Conservation (phyloP, 1,140 invertebrate species). For the Babylonia areolata region DNA sequence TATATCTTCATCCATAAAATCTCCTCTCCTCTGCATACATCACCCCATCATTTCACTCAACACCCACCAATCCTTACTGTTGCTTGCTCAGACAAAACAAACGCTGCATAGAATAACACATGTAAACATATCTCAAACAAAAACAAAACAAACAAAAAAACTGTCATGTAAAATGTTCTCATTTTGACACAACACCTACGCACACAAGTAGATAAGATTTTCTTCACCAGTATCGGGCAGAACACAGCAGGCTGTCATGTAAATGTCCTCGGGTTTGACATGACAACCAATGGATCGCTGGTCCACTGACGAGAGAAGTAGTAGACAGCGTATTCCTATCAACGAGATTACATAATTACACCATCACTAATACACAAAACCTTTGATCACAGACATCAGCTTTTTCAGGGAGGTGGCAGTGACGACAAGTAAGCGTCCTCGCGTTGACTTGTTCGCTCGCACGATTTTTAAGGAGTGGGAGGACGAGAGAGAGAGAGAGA, state of each 20-base stretch:
- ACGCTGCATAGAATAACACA: background rate
- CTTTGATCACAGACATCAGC: constrained; percentile 6
- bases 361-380: background rate
- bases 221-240: no score
- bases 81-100: background rate
- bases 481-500: no score
- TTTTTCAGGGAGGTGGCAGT: background rate
- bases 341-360: background rate
- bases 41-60: no score
- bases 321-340: no score
- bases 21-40: no score
- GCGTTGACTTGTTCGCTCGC: constrained; percentile 7
- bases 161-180: constrained; percentile 22
- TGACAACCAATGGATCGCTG: background rate
- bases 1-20: no score
- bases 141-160: background rate
- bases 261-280: constrained; percentile 30
- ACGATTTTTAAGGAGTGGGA: no score
- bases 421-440: constrained; percentile 34
- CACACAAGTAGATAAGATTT: background rate
- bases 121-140: background rate
- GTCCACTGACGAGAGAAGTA: no score
- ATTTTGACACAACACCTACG: constrained; percentile 16
- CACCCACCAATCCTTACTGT: no score
- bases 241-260: no score